Evolutionary conservation across 2,888 invertebrate genomes (phyloP).

Genomic region (Neoascia interrupta): DNA sequence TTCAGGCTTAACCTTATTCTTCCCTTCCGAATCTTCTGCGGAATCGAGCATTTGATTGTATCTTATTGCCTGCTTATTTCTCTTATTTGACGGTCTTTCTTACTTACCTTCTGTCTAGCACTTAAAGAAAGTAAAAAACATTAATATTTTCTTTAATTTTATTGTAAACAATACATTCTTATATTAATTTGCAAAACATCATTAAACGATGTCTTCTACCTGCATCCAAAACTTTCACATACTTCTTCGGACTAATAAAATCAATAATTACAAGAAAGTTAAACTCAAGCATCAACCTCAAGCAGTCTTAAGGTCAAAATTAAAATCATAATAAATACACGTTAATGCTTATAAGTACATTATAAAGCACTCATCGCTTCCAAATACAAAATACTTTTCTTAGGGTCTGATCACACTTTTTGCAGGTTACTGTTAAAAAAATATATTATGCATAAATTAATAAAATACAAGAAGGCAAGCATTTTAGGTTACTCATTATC

Average conservation of each 20-base stretch:
- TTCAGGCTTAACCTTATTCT: no score
- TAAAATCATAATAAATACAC: slow-evolving; percentile 25
- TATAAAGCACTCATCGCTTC: slow-evolving; percentile 40
- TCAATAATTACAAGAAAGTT: slow-evolving; percentile 8
- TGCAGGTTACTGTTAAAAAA: slow-evolving; percentile 3
- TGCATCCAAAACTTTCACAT: background rate
- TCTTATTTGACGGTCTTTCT: no score
- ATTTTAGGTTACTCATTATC: slow-evolving; percentile 12
- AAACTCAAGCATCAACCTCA: slow-evolving; percentile 9
- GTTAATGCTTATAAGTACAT: slow-evolving; percentile 31
- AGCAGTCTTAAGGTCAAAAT: slow-evolving; percentile 22
- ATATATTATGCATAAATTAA: slow-evolving; percentile 14
- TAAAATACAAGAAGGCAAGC: slow-evolving; percentile 48
- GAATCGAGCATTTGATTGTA: no score
- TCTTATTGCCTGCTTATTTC: no score
- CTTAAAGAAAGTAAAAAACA: no score
- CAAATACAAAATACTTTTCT: slow-evolving; percentile 26
- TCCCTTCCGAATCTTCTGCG: no score
- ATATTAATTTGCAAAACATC: slow-evolving; percentile 32
- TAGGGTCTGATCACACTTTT: slow-evolving; percentile 28
- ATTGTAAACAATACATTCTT: slow-evolving; percentile 21
- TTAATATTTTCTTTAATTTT: no score
- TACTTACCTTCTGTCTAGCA: no score
- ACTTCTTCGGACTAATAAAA: background rate
- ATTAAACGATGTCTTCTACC: slow-evolving; percentile 50